Evolutionary conservation across 2,888 invertebrate genomes (phyloP).

Genomic region (Corythucha ciliata): DNA sequence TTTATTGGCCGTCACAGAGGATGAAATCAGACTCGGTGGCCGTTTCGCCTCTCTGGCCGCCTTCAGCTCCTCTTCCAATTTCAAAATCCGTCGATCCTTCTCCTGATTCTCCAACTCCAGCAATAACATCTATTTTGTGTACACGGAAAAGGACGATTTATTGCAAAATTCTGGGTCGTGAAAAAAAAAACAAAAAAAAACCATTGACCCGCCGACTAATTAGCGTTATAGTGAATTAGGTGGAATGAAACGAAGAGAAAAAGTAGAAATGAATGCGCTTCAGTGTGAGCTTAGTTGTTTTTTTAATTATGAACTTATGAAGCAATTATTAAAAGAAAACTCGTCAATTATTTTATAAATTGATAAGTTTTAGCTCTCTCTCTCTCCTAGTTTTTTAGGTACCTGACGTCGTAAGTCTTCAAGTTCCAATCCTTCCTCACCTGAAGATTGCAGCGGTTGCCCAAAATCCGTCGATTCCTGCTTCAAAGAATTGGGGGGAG

Average conservation of each 20-base stretch:
- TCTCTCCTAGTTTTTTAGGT: conserved; percentile 24
- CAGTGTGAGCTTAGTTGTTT: background rate
- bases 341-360: background rate
- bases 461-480: too few species aligned
- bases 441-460: too few species aligned
- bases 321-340: background rate
- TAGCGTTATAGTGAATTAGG: background rate
- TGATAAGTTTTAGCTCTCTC: conserved; percentile 4
- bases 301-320: background rate
- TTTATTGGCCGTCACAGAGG: conserved; percentile 57
- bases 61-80: conserved; percentile 67
- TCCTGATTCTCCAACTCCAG: conserved; percentile 72
- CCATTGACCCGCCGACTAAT: background rate
- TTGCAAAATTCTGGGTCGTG: background rate
- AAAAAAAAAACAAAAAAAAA: background rate
- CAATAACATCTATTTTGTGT: conserved; percentile 36
- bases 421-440: conserved; percentile 29
- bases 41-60: conserved; percentile 44
- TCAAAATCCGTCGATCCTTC: conserved; percentile 69
- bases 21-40: conserved; percentile 13
- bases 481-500: too few species aligned
- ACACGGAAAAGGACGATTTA: background rate
- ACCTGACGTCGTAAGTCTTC: conserved; percentile 32
- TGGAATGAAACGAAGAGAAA: background rate
- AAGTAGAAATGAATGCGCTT: background rate